phyloP scores from a whole-genome alignment of 1,140 invertebrate genomes.

The Galleria mellonella region DNA sequence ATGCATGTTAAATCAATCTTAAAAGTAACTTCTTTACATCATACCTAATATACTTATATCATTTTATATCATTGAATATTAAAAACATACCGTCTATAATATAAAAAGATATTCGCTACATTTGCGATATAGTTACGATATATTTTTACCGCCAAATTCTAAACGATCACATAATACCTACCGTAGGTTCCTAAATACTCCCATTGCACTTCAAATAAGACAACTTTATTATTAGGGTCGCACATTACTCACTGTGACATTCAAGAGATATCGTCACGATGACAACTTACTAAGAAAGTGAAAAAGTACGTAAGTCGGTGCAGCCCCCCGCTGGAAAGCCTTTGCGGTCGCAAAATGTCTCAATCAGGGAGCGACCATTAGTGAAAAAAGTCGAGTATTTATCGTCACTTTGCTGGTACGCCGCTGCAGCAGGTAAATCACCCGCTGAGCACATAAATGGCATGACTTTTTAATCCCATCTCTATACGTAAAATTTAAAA shows the following conservation, averaged over 20 bases:
- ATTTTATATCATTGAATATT: too few relatives aligned
- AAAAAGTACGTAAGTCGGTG: slow-evolving; percentile 27
- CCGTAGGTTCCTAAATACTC: too few relatives aligned
- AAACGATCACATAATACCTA: too few relatives aligned
- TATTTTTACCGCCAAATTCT: too few relatives aligned
- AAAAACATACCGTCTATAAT: too few relatives aligned
- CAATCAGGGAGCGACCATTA: slow-evolving; percentile 27
- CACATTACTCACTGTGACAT: slow-evolving; percentile 4
- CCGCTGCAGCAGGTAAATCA: slow-evolving; percentile 24
- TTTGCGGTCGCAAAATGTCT: slow-evolving; percentile 64
- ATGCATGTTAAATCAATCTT: too few relatives aligned
- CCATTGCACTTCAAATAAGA: slow-evolving; percentile 20
- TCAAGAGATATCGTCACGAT: slow-evolving; percentile 31
- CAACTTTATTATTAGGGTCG: slow-evolving; percentile 27
- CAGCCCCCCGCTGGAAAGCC: slow-evolving; percentile 48
- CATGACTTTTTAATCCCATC: too few relatives aligned
- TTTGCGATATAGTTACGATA: too few relatives aligned
- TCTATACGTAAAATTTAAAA: too few relatives aligned
- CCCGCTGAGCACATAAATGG: slow-evolving; percentile 45
- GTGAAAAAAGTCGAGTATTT: slow-evolving; percentile 23
- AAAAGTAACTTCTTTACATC: too few relatives aligned
- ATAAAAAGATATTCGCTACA: too few relatives aligned
- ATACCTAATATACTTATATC: too few relatives aligned
- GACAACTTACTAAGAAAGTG: slow-evolving; percentile 43
- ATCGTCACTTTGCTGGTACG: slow-evolving; percentile 17